Base-by-base conservation (phyloP, 2,888 invertebrate species). In the Trichogramma dendrolimi region DNA sequence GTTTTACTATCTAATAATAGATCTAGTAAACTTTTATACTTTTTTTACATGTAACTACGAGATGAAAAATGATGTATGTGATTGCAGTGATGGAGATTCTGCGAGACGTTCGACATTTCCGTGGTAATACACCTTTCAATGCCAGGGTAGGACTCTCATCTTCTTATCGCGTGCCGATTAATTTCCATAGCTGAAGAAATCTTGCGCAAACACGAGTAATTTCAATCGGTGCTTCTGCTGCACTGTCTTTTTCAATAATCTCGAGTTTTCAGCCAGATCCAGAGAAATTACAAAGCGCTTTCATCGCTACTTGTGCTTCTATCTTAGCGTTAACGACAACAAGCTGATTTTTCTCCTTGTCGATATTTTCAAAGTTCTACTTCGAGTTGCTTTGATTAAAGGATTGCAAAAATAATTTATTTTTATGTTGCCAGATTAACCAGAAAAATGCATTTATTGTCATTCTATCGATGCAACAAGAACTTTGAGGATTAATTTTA, bases 71-170 rank as follows among this genome's bases (percentile, higher is more conserved):
- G 27, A 27, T 27, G 27, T 27, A 27, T 27, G 27, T 27, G 27
- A 27, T 27, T 27, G 1, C 27, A 2, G 27, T 27, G 27, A 27
- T 27, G 27, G 27, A 27, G 27, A 27, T 27, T 27, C 27, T 27
- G 27, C 27, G 3, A 27, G 27, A 27, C 27, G 27, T 27, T 27
- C 0, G 27, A 27, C 27, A 27, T 27, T 70, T 71, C 70, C 68
- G 65, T 67, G 68, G 70, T 72, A 73, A 72, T 72, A 69, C 71
- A 72, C 71, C 73, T 72, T 72, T 73, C 73, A 73, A 70, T 68
- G 68, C 70, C 74, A 72, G 73, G 64, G 71, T 69, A 41, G 43
- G n/a, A 43, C 58, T 71, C 70, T 71, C 71, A 67, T 71, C 67
- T 70, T 68, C 67, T 66, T 65, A 55, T 65, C 68, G 68, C 66